Evolutionary conservation across 2,113 vertebrate genomes (phyloP), one percentile per base, ranked within the genome.

Genomic region (Marmota flaviventris): DNA sequence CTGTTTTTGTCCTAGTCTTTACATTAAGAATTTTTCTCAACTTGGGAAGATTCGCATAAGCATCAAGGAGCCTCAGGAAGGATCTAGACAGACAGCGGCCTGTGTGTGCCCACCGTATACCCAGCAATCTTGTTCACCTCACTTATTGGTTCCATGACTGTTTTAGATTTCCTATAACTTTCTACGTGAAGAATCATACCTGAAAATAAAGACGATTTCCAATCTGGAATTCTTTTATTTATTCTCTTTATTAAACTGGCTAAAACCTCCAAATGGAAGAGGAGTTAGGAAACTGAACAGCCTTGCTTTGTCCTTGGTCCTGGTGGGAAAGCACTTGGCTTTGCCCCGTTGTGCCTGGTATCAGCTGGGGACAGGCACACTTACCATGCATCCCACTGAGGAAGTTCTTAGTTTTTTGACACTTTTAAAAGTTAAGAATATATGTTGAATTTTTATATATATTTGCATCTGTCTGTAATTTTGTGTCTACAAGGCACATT

Each of bases 281-380:
- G 5, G 32, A 77, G 45, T 22, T n/a, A 58, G 27, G 20, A 45
- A 84, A 27, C 2, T 2, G 18, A 5, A 17, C 8, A 69, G 16
- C 4, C 37, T 56, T 56, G 13, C 72, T 25, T 87, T 34, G 3
- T 45, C 53, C 27, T 24, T 56, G 29, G 53, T 20, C 72, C 25
- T 42, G 29, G 9, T 2, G 4, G 20, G 4, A 91, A 4, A 8
- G 8, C 0, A 24, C 16, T 5, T 4, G 0, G 1, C 32, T 25
- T 77, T 51, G 70, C 24, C 56, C 5, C 27, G 29, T n/a, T 85
- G 18, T 39, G 16, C 17, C 34, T 51, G 75, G 5, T 2, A 29
- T 24, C 5, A 6, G 34, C 16, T 63, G 0, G 9, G 8, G 24
- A n/a, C 8, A 70, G 39, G 9, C 70, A 42, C 2, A 51, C 53